Base-by-base conservation (phyloP, 2,888 invertebrate species). In the Auanema freiburgensis region DNA sequence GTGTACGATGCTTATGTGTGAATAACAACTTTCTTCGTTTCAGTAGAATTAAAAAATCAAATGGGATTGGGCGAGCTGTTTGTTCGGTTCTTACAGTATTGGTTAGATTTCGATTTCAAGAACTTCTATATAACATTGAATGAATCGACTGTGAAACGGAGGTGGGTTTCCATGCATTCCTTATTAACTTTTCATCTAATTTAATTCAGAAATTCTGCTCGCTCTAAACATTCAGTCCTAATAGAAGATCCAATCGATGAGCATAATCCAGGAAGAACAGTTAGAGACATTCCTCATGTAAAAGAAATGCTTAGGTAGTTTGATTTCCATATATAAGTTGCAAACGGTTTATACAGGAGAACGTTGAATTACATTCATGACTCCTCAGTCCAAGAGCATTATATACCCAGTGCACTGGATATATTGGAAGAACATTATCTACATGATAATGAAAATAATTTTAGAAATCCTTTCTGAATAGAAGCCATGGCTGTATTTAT, bases 221-320 rank as follows among this genome's bases (percentile, higher is more conserved):
- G 61, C 10, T 16, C 21, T 11, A 21, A 41, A 11, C 63, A 66
- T 33, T 60, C 61, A 16, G 69, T 81, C 10, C 80, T 66, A 61
- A 77, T 82, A 50, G 78, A 82, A 63, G 82, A 82, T 54, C 83
- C 83, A 18, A 82, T 77, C 61, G 82, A 82, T 57, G 59, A 62
- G 23, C 70, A 72, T 52, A 82, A 82, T 63, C 79, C 82, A 1
- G 82, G 80, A 55, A 51, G 74, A 57, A 71, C 69, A 16, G 63
- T 67, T 2, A 44, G 61, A 46, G 46, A 61, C 12, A 24, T 69
- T 49, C 40, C 16, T 6, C 18, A 54, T 11, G 66, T 67, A 18
- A 59, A 59, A 18, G 55, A 55, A 3, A 59, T 64, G 21, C 60
- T 72, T 18, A 40, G 41, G 74, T 74, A 14, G 46, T 33, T 5